Evolutionary conservation across 2,113 vertebrate genomes (phyloP), one percentile per base, ranked within the genome.

Genomic region (Gallinago media): DNA sequence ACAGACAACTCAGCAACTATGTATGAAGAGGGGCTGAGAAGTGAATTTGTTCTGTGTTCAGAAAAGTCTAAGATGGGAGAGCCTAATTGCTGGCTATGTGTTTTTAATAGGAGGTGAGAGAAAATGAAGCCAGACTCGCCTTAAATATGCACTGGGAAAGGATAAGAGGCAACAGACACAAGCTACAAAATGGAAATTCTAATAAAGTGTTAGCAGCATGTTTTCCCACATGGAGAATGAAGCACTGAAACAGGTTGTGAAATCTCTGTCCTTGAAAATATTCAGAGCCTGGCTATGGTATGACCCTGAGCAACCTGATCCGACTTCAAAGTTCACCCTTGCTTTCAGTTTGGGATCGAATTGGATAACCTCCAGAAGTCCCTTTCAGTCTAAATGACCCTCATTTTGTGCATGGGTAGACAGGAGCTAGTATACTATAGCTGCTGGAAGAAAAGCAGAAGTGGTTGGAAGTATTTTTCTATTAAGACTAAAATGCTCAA

Each of bases 271-370:
- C 47, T 74, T 81, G 32, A 80, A 90, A 92, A 58, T 83, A 71
- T 29, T 95, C 29, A 67, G 68, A 86, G 52, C 44, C 42, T 89
- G 47, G 5, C 42, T 58, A 8, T 86, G 29, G 17, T 54, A 44
- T 95, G 93, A 96, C 76, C 50, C 72, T 55, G 38, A 89, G 92
- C 42, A 94, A 95, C 59, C n/a, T 71, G 72, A 96, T 91, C 83
- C 4, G 26, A 67, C 89, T 96, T 95, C 56, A 89, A 92, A 97
- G 94, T 74, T 94, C 42, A 12, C 42, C 22, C 9, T 73, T 73
- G 52, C 74, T 91, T 91, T 91, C 65, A 71, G 34, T 4, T 78
- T 65, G 26, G 34, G 32, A 21, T 78, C 1, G 0, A 42, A 67
- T 81, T 89, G 83, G 61, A 80, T 91, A 94, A 81, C 88, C 26